Percentiles rank a stretch among this genome's conserved stretches.
These are phyloP conservation scores for Delphinapterus leucas DNA, from an alignment of 2,113 vertebrate genomes.

Conservation along the genomic window DNA sequence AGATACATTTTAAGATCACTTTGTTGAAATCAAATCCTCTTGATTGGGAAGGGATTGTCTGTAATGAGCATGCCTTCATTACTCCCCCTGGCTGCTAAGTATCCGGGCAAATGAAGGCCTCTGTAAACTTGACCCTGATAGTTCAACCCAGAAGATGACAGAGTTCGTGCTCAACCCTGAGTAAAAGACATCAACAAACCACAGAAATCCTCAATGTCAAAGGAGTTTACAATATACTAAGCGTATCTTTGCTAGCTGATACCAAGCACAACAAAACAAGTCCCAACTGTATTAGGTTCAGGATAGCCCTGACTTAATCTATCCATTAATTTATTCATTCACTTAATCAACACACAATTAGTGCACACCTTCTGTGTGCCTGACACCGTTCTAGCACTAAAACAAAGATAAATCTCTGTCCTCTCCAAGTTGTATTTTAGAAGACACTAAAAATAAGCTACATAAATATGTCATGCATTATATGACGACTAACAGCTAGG, in stretches of 20 bases:
- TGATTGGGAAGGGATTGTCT: background rate
- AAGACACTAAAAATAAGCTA: background rate
- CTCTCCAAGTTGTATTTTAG: background rate
- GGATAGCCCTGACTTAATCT: background rate
- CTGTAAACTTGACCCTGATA: background rate
- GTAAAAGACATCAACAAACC: background rate
- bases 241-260: background rate
- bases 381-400: background rate
- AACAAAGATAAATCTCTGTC: background rate
- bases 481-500: background rate
- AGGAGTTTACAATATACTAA: background rate
- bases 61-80: background rate
- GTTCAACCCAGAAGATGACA: background rate
- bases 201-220: background rate
- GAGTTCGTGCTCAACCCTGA: background rate
- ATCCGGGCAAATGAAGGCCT: background rate
- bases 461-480: background rate
- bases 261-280: background rate
- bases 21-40: background rate
- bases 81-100: background rate
- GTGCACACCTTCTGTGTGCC: background rate
- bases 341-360: background rate
- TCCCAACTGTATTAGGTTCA: background rate
- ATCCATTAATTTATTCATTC: background rate
- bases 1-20: background rate